Evolutionary conservation across 1,140 invertebrate genomes (phyloP), one percentile per base, ranked within the genome.

Genomic region (Diabrotica undecimpunctata): DNA sequence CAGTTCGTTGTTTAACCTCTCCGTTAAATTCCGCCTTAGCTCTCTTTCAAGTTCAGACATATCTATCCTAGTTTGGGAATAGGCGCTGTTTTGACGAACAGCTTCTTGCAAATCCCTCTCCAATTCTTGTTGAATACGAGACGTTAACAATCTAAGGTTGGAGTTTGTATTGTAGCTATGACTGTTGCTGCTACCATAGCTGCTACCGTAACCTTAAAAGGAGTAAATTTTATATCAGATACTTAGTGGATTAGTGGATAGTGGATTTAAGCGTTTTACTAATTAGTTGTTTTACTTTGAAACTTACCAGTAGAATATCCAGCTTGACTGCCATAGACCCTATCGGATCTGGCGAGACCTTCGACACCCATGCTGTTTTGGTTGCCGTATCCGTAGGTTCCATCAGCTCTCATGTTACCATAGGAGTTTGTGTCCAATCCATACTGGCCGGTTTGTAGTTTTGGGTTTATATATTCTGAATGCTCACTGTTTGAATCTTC

Each of bases 391-490:
- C 54, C 61, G 10, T 53, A 64, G 50, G 59, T 62, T 10, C 54
- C 54, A 25, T 61, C 54, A 14, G 68, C 68, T n/a, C 61, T 51
- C 65, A 70, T 53, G 35, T 62, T 50, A 3, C 68, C 68, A 25
- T 61, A 53, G 14, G 68, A 70, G 25, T 53, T 36, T n/a, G 62
- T 41, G 46, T 54, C 52, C 11, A 62, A 62, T 7, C 67, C 67
- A 62, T 53, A 39, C 37, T 46, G 0, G 59, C 51, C 14, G 46
- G 64, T 61, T 37, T 61, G 38, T 52, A 71, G 14, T 66, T 73
- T 72, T 0, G 77, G 77, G 62, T 77, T 78, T 10, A 71, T 62
- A 56, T 77, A 79, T 70, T 78, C 75, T 7, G 70, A 71, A 70
- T 77, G 77, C 65, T 76, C 71, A 50, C 72, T 75, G 54, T 77